Evolutionary conservation across 2,888 invertebrate species (phyloP).

Genomic region (Apodemia zela): DNA sequence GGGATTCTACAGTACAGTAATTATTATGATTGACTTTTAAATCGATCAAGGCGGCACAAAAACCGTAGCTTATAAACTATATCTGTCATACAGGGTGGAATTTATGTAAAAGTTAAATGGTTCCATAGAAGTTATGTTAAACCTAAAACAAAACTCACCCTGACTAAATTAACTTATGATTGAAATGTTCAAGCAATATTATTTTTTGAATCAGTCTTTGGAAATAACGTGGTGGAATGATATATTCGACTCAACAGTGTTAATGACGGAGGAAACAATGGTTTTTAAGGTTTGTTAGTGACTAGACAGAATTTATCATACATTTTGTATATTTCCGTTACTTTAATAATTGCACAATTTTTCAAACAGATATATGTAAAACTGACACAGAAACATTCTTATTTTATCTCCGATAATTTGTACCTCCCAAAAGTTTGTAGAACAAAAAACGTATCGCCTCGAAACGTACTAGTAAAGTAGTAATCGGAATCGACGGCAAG

Average conservation of each 20-base stretch:
- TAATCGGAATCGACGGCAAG: too few relatives aligned
- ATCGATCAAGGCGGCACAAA: slow-evolving; percentile 31
- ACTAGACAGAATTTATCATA: background rate
- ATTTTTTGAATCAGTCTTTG: slow-evolving; percentile 47
- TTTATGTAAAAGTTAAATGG: slow-evolving; percentile 6
- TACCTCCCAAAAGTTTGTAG: too few relatives aligned
- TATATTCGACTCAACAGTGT: slow-evolving; percentile 32
- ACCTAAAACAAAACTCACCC: slow-evolving; percentile 30
- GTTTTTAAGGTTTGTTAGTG: background rate
- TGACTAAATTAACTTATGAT: slow-evolving; percentile 30
- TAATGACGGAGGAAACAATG: slow-evolving; percentile 20
- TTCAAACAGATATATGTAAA: too few relatives aligned
- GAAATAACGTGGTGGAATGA: slow-evolving; percentile 47
- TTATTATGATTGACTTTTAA: slow-evolving; percentile 31
- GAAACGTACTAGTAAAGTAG: too few relatives aligned
- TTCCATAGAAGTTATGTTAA: slow-evolving; percentile 12
- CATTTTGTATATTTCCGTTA: background rate
- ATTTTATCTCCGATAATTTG: too few relatives aligned
- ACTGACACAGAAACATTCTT: too few relatives aligned
- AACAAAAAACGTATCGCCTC: too few relatives aligned
- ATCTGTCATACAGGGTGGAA: slow-evolving; percentile 18
- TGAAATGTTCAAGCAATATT: slow-evolving; percentile 30
- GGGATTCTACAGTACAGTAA: slow-evolving; percentile 28
- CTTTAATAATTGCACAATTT: too few relatives aligned
- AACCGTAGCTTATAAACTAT: slow-evolving; percentile 32